A percentile compares a stretch with the other conserved stretches of the same genome.
These are phyloP conservation scores for Calameuta idolon DNA, from an alignment of 2,888 invertebrate species.

Conservation along the genomic window DNA sequence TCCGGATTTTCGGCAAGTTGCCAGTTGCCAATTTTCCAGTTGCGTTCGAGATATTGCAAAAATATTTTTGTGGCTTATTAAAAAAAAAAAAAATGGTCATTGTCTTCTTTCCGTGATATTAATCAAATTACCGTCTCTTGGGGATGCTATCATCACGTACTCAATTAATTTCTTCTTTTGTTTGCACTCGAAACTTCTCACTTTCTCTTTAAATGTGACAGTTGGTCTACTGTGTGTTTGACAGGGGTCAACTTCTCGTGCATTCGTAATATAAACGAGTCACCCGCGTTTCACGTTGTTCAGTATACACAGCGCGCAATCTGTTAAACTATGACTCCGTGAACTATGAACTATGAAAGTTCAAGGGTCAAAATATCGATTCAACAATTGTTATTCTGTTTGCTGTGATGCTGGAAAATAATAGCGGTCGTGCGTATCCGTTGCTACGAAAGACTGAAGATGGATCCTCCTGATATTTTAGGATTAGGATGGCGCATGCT, in stretches of 20 bases:
- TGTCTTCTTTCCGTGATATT: no score
- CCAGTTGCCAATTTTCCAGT: constrained; percentile 18
- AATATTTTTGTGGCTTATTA: not conserved
- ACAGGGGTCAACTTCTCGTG: not conserved
- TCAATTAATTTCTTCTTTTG: not conserved
- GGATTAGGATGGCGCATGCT: not conserved
- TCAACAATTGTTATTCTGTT: not conserved
- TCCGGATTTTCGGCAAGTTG: constrained; percentile 7
- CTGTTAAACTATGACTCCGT: not conserved
- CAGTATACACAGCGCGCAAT: not conserved
- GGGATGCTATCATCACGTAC: not conserved
- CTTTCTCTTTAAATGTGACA: not conserved
- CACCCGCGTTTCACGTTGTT: not conserved
- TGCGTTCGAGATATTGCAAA: not conserved
- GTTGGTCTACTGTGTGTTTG: not conserved
- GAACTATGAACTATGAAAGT: not conserved
- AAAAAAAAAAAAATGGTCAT: not conserved
- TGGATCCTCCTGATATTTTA: not conserved
- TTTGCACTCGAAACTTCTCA: not conserved
- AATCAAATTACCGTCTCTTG: not conserved
- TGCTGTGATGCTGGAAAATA: not conserved
- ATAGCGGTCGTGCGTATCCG: not conserved
- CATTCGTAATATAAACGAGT: not conserved
- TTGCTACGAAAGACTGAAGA: not conserved
- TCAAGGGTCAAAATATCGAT: not conserved